Conservation (phyloP, 2,888 invertebrate species). For the Cataglyphis altisquamis region DNA sequence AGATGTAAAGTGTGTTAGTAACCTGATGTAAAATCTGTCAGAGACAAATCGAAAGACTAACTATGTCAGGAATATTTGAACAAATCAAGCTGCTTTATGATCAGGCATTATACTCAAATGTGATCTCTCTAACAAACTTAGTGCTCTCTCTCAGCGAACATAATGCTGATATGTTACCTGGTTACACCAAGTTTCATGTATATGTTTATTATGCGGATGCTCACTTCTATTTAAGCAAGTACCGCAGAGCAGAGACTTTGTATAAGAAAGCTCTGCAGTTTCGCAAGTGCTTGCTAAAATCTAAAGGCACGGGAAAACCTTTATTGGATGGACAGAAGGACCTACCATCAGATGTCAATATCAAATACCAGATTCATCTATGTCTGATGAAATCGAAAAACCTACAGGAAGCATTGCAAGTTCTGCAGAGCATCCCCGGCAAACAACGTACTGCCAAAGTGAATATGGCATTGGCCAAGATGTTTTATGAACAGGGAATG, state of each 20-base stretch:
- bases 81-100: slow-evolving; percentile 91
- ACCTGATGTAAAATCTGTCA: not conserved
- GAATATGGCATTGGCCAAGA: slow-evolving; percentile 92
- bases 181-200: slow-evolving; percentile 90
- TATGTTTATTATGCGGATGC: slow-evolving; percentile 91
- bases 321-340: slow-evolving; percentile 87
- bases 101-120: slow-evolving; percentile 91
- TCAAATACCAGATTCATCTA: slow-evolving; percentile 91
- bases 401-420: slow-evolving; percentile 88
- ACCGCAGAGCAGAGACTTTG: slow-evolving; percentile 90
- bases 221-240: slow-evolving; percentile 89
- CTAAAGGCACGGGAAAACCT: slow-evolving; percentile 87
- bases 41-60: not conserved
- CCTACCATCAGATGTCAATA: slow-evolving; percentile 89
- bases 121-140: slow-evolving; percentile 90
- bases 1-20: not conserved
- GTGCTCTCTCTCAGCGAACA: slow-evolving; percentile 90
- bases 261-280: slow-evolving; percentile 90
- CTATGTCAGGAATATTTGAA: slow-evolving; percentile 89
- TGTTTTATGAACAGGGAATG: slow-evolving; percentile 90
- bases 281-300: slow-evolving; percentile 88
- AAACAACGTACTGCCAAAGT: slow-evolving; percentile 90
- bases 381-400: slow-evolving; percentile 91
- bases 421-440: slow-evolving; percentile 88
- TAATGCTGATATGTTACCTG: slow-evolving; percentile 88